Conservation (phyloP, 1,140 invertebrate genomes). For the Chrysopa pallens region DNA sequence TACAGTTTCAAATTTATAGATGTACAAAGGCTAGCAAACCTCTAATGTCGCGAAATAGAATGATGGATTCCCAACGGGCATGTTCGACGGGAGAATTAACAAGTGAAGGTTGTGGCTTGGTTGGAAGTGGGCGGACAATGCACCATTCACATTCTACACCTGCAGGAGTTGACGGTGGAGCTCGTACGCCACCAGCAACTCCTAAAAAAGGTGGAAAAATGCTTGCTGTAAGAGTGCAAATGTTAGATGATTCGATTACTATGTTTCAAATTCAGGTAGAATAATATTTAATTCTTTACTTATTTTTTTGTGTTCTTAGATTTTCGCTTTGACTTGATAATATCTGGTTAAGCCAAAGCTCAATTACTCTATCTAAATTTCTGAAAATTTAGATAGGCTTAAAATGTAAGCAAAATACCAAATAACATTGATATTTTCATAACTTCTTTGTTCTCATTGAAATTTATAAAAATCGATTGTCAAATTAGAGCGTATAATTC, state of each 20-base stretch:
- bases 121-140: constrained; percentile 31
- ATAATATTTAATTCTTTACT: constrained; percentile 3
- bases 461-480: too few relatives aligned
- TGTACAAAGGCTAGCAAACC: too few relatives aligned
- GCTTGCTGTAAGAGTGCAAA: constrained; percentile 68
- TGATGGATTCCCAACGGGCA: not conserved
- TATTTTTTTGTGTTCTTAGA: too few relatives aligned
- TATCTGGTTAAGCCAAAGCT: too few relatives aligned
- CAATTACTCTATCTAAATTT: too few relatives aligned
- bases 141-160: constrained; percentile 70
- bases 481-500: too few relatives aligned
- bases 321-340: too few relatives aligned
- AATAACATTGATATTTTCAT: too few relatives aligned
- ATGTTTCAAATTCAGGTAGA: constrained; percentile 82
- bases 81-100: not conserved
- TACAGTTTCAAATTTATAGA: too few relatives aligned
- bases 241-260: constrained; percentile 73
- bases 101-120: constrained; percentile 4
- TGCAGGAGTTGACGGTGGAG: constrained; percentile 52
- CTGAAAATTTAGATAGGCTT: too few relatives aligned
- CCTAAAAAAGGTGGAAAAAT: constrained; percentile 72
- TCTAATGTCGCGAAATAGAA: not conserved
- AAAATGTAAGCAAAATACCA: too few relatives aligned
- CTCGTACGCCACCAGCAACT: constrained; percentile 48
- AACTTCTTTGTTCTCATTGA: too few relatives aligned